Evolutionary conservation across 2,113 vertebrate species (phyloP), one percentile per base, ranked within the genome.

Genomic region (Columba janthina): DNA sequence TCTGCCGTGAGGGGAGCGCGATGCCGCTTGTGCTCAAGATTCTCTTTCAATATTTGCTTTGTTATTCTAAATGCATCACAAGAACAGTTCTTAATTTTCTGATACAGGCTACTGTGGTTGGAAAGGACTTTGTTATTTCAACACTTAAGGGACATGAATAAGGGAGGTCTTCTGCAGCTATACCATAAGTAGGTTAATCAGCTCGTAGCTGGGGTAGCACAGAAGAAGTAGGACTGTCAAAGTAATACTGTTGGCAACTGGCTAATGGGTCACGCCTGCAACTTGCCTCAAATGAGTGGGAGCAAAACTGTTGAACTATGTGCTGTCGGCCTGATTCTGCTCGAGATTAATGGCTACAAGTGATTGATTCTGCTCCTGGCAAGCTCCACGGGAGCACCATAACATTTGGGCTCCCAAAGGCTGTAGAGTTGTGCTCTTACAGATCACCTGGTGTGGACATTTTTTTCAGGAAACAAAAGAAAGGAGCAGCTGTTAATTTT

Each of bases 1-100:
- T 24, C 60, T 89, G 85, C 38, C 54, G 12, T 8, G 17, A 2
- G 0, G 51, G 25, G 28, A 31, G 44, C 1, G 5, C 24, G 48
- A 25, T 17, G 13, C 0, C 1, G 0, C 6, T 82, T 44, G 18
- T 75, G 54, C 42, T 34, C 15, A 6, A 24, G 24, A 28, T 20
- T 3, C 6, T 38, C 38, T 34, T 31, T 22, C 15, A 64, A 13
- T 38, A 28, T 51, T 58, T 58, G 78, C 19, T 50, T 21, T 5
- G 1, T 71, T 42, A 26, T 77, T 80, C 56, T 21, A n/a, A 57
- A 21, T 2, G 25, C 3, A 36, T 28, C 1, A 0, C 29, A 51
- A 50, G 58, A 79, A 31, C 0, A 0, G 36, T 16, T 79, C 54
- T 19, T 58, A 10, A 13, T 83, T 72, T 79, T 40, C 34, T 66